These are phyloP conservation scores for Sander lucioperca DNA, from an alignment of 2,113 vertebrate species.

Conservation along the genomic window DNA sequence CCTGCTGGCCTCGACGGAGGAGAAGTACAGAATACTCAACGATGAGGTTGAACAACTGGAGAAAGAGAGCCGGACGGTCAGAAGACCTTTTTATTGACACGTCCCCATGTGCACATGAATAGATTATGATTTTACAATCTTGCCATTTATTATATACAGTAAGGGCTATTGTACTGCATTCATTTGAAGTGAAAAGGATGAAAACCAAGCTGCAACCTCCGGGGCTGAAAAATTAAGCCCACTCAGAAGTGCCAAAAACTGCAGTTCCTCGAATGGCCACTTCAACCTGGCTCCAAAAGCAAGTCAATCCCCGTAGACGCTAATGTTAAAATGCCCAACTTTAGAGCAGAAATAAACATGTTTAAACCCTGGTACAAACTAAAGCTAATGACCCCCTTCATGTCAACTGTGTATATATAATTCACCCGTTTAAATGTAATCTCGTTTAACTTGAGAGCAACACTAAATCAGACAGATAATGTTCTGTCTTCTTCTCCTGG, in stretches of 20 bases:
- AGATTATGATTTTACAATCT: neutral
- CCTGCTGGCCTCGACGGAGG: slow-evolving; percentile 84
- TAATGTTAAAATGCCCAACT: too few species aligned
- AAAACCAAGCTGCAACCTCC: neutral
- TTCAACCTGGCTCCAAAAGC: too few species aligned
- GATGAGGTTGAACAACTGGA: slow-evolving; percentile 90
- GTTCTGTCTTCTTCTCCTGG: neutral
- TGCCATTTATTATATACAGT: neutral
- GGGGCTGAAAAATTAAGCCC: too few species aligned
- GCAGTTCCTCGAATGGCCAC: too few species aligned
- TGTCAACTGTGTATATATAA: too few species aligned
- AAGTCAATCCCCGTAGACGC: too few species aligned
- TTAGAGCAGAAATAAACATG: too few species aligned
- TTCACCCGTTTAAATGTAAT: too few species aligned
- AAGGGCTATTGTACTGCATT: neutral
- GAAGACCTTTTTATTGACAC: slow-evolving; percentile 45
- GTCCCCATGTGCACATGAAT: neutral
- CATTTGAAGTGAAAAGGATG: neutral
- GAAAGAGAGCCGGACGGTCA: slow-evolving; percentile 91
- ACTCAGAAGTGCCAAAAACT: too few species aligned
- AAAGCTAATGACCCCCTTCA: too few species aligned
- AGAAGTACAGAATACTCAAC: slow-evolving; percentile 86
- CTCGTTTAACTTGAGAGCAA: neutral
- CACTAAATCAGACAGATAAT: neutral
- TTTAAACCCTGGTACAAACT: too few species aligned